Conservation (phyloP, 2,113 vertebrate genomes). For the Seriola rivoliana region DNA sequence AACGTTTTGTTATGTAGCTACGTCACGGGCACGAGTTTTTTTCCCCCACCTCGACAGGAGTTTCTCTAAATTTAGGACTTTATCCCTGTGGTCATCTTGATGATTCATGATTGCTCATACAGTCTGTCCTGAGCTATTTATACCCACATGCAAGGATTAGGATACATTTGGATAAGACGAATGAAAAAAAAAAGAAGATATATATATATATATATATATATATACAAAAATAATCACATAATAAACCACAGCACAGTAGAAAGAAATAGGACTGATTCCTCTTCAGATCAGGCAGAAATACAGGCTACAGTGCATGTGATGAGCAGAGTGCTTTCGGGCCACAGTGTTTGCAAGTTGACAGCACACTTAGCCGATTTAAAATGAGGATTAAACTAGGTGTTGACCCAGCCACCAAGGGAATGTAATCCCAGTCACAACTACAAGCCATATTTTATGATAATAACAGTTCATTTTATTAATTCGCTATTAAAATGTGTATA, state of each 20-base stretch:
- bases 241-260: neutral
- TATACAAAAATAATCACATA: constrained; percentile 4
- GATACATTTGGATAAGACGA: constrained; percentile 12
- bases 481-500: constrained; percentile 68
- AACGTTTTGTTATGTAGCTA: constrained; percentile 48
- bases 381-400: constrained; percentile 64
- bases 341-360: constrained; percentile 31
- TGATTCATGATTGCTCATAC: constrained; percentile 36
- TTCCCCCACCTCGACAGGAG: neutral
- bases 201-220: neutral
- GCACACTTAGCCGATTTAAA: constrained; percentile 47
- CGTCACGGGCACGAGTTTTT: constrained; percentile 4
- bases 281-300: constrained; percentile 9
- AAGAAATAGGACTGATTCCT: neutral
- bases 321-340: neutral
- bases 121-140: constrained; percentile 17
- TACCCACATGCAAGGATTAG: neutral
- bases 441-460: constrained; percentile 73
- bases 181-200: neutral
- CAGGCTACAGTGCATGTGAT: neutral
- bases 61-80: constrained; percentile 34
- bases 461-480: constrained; percentile 80
- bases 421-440: constrained; percentile 56
- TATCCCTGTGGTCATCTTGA: constrained; percentile 22
- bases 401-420: constrained; percentile 53